phyloP scores from a whole-genome alignment of 92 coral and sea anemone genomes.

The Metridium senile region DNA sequence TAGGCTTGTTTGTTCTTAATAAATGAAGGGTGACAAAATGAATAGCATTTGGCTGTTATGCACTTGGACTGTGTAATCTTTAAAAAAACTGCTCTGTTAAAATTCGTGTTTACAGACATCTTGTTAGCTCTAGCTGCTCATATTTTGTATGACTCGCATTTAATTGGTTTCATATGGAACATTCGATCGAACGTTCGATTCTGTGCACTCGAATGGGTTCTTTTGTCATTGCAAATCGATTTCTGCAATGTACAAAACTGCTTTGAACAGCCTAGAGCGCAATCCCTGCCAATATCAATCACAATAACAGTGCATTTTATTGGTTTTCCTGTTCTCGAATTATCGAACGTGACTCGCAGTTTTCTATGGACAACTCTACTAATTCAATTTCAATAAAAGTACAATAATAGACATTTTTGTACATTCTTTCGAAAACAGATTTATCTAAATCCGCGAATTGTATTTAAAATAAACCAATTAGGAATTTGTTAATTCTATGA shows the following conservation, averaged over 20 bases:
- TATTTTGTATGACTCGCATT: neutral
- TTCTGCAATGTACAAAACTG: neutral
- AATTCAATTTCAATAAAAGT: neutral
- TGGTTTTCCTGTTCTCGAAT: conserved; percentile 13
- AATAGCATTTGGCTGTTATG: conserved; percentile 43
- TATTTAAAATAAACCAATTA: neutral
- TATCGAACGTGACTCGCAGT: neutral
- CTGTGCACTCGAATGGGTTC: conserved; percentile 23
- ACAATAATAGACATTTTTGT: neutral
- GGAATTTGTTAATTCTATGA: neutral
- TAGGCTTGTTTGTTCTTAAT: conserved; percentile 28
- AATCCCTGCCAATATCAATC: conserved; percentile 4
- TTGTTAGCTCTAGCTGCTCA: neutral
- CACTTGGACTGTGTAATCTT: conserved; percentile 14
- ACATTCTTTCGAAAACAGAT: neutral
- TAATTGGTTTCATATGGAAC: conserved; percentile 5
- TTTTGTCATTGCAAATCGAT: conserved; percentile 11
- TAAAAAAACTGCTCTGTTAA: neutral
- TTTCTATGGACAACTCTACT: neutral
- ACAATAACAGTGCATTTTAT: conserved; percentile 14
- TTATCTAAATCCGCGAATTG: neutral
- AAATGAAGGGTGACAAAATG: conserved; percentile 44
- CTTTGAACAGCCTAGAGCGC: neutral
- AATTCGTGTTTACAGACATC: neutral
- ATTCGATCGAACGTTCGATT: conserved; percentile 1